These are phyloP conservation scores for Drosophila tani DNA, from an alignment of 1,140 invertebrate genomes.

Conservation along the genomic window DNA sequence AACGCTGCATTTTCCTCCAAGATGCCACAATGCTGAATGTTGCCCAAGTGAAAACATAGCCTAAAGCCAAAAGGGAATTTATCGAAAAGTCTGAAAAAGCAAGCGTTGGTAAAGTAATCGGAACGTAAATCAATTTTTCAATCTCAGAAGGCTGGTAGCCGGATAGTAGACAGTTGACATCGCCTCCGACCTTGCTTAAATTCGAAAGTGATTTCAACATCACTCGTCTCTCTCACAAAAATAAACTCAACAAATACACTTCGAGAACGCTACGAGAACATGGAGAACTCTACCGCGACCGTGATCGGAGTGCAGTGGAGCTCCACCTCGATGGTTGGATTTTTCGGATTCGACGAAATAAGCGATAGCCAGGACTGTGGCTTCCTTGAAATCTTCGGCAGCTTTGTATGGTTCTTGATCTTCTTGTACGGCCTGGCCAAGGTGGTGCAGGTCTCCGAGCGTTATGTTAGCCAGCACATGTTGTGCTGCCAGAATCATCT, in stretches of 20 bases:
- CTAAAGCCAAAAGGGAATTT: too few species aligned
- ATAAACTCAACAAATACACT: neutral
- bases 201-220: conserved; percentile 3
- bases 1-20: too few species aligned
- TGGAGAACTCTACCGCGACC: conserved; percentile 22
- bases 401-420: conserved; percentile 56
- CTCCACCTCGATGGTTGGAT: neutral
- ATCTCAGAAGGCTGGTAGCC: neutral
- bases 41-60: too few species aligned
- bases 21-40: too few species aligned
- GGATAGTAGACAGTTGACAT: neutral
- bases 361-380: neutral
- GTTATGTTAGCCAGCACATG: conserved; percentile 49
- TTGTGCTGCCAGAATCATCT: conserved; percentile 6
- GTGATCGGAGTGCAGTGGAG: conserved; percentile 17
- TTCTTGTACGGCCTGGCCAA: conserved; percentile 52
- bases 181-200: neutral
- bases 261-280: neutral
- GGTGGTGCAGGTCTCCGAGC: conserved; percentile 48
- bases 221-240: neutral
- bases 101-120: too few species aligned
- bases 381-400: conserved; percentile 37
- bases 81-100: too few species aligned
- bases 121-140: too few species aligned
- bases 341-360: neutral